Base-by-base conservation (phyloP, 1,140 invertebrate species). In the Caenorhabditis elegans region DNA sequence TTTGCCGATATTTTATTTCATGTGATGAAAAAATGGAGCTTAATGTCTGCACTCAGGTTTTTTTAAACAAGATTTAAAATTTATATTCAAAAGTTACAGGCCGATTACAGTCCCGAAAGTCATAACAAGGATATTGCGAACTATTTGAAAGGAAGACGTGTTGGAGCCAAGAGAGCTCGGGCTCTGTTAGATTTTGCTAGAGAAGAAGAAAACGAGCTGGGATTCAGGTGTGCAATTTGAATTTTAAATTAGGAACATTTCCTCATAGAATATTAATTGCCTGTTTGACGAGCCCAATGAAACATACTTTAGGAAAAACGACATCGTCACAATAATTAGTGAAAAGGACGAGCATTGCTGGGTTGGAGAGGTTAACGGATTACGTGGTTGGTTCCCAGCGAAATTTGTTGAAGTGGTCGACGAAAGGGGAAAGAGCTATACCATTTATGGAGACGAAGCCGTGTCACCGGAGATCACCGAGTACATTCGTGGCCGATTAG, bases 301-400 rank as follows among this genome's bases (percentile, higher is more conserved):
- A n/a, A n/a, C n/a, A n/a, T n/a, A 34, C 19, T 85, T 76, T 53
- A 85, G 82, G 53, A 87, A 87, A 60, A 88, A 90, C 65, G 85
- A 90, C 46, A 70, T 89, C 26, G 88, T 89, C 26, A 87, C 84
- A 13, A 95, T 99, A 43, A 94, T 99, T 31, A 97, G 95, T 88
- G 95, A 96, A 89, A 96, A 96, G 90, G 98, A 99, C 92, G 98
- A 99, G 90, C 97, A 99, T 90, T 99, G 98, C 90, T 99, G 98
- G 98, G 94, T 98, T 83, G 98, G 98, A 60, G 98, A 99, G 91
- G 90, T 99, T 2, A 98, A 99, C 92, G 97, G 97, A 2, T 90
- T 98, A 39, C 92, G 95, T 90, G 97, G 97, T 47, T 99, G 97
- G 97, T 99, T 99, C 92, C 98, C 98, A 22, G 97, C 98, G 17